phyloP scores from a whole-genome alignment of 2,113 vertebrate genomes.

The Saccopteryx bilineata region DNA sequence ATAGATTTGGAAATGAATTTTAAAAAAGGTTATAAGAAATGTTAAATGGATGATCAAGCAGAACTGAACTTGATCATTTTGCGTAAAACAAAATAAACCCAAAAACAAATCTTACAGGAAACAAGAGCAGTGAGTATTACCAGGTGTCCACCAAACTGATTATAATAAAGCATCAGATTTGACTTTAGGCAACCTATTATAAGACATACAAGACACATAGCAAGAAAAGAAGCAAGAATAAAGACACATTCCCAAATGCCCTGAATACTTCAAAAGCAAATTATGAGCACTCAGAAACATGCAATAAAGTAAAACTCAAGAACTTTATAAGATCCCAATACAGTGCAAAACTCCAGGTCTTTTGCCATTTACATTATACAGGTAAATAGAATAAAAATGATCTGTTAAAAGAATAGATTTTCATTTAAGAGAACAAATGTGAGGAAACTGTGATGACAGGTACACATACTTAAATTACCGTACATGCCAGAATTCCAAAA shows the following conservation, averaged over 20 bases:
- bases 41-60: background rate
- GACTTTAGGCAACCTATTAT: background rate
- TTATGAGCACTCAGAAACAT: background rate
- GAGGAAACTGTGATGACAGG: background rate
- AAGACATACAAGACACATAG: background rate
- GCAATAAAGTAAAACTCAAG: background rate
- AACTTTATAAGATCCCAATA: background rate
- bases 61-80: slow-evolving; percentile 6
- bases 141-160: background rate
- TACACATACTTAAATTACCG: background rate
- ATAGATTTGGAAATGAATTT: background rate
- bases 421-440: background rate
- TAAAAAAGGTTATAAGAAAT: background rate
- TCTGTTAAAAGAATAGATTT: background rate
- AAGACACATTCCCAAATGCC: background rate
- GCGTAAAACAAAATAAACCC: slow-evolving; percentile 44
- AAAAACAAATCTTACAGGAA: background rate
- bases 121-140: background rate
- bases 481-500: background rate
- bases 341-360: background rate
- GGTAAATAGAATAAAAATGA: background rate
- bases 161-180: background rate
- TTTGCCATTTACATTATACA: background rate
- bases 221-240: background rate
- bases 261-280: background rate